Evolutionary conservation across 2,113 vertebrate genomes (phyloP), one percentile per base, ranked within the genome.

Genomic region (Toxotes chatareus): DNA sequence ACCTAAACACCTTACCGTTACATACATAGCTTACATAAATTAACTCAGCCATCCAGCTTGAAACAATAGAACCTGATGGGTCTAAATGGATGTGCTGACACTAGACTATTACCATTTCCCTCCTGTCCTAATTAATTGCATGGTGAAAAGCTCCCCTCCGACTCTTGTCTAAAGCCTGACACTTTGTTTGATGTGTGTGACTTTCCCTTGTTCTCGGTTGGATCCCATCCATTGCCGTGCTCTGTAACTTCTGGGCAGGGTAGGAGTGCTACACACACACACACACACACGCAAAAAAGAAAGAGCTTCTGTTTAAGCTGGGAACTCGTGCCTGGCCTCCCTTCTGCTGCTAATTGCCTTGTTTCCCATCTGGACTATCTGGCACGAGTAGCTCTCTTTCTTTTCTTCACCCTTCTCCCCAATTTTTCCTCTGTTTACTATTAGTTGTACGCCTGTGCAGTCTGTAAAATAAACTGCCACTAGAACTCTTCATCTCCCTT

Each of bases 161-260:
- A 80, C 62, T 76, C 83, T 78, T 60, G 82, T 88, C 73, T 80
- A 42, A 83, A 66, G 83, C 72, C 64, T 86, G 78, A 88, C 84
- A 89, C 80, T 86, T 88, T 88, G 86, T 86, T 86, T 90, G 90
- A 91, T 87, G 83, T 86, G 55, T 84, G 51, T 86, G 89, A 89
- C 87, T 88, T 90, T 87, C 73, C 65, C 81, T 85, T 90, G 82
- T 91, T 87, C 77, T 93, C 68, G 57, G 79, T 67, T 91, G 86
- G 86, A 91, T 82, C 61, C 63, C 7, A 2, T 83, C 62, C 69
- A 12, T 72, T 67, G 55, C 75, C 51, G n/a, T 88, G 79, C 62
- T 76, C 16, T 60, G 31, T 79, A 61, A 81, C 70, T 78, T 55
- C 46, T 80, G 76, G 66, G 73, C 73, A 78, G 82, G 57, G 44